Base-by-base conservation (phyloP, 1,140 invertebrate genomes). In the Rhizoglyphus robini region DNA sequence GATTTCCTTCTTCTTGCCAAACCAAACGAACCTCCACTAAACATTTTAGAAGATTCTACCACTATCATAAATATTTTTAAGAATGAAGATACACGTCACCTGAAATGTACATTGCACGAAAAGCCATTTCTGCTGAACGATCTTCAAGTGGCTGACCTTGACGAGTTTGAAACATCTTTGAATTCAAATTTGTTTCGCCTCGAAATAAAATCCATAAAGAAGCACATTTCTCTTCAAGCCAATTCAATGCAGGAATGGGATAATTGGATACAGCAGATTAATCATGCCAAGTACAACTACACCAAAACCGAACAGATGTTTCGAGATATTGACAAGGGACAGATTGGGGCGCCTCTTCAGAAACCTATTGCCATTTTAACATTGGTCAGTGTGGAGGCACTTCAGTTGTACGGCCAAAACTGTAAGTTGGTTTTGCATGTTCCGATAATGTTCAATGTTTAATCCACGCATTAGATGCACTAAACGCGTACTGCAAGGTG, bases 51-150 rank as follows among this genome's bases (percentile, higher is more conserved):
- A n/a, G n/a, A n/a, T n/a, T n/a, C n/a, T n/a, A n/a, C n/a, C n/a
- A n/a, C n/a, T n/a, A n/a, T n/a, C n/a, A n/a, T n/a, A n/a, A n/a
- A n/a, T n/a, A n/a, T n/a, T n/a, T n/a, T n/a, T n/a, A n/a, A n/a
- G n/a, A n/a, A n/a, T n/a, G n/a, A n/a, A n/a, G n/a, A n/a, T n/a
- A n/a, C n/a, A n/a, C n/a, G n/a, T n/a, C n/a, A n/a, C n/a, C n/a
- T n/a, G n/a, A n/a, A n/a, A n/a, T n/a, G n/a, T 70, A 86, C 83
- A 74, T 81, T 88, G 72, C 89, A 90, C 71, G 86, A 83, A 79
- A 82, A 88, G 85, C 86, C 86, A 48, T 79, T 88, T 69, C 82
- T 88, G 69, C 75, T 89, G 48, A 85, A 84, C 71, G 82, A 86
- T 63, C 72, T 81, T 20, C n/a, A n/a, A n/a, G n/a, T n/a, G n/a